These are phyloP conservation scores for Heliconius ismenius DNA, from an alignment of 2,888 invertebrate genomes.

Conservation along the genomic window DNA sequence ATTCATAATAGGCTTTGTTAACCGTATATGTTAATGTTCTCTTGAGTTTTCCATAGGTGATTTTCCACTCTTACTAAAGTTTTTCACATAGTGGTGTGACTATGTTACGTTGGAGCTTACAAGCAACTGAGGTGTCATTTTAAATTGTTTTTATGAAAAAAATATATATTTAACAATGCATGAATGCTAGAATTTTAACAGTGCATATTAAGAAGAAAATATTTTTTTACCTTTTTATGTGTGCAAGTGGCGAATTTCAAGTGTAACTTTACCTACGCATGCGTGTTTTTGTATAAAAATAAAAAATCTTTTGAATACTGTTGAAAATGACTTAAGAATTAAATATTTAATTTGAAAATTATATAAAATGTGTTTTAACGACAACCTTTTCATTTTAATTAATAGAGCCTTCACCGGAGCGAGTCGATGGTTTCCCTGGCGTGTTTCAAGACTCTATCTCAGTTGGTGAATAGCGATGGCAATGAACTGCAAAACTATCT, in stretches of 20 bases:
- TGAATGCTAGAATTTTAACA: background rate
- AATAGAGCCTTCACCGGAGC: conserved; percentile 91
- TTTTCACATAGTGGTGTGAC: conserved; percentile 33
- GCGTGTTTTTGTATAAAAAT: background rate
- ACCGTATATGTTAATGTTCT: conserved; percentile 55
- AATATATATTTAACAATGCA: conserved; percentile 16
- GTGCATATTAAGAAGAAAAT: background rate
- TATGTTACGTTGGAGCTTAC: conserved; percentile 66
- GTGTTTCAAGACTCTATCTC: conserved; percentile 90
- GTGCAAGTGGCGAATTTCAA: background rate
- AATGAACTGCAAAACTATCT: conserved; percentile 89
- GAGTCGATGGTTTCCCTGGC: conserved; percentile 95
- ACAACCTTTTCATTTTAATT: conserved; percentile 38
- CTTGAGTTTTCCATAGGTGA: conserved; percentile 32
- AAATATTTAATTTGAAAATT: background rate
- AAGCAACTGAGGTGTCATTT: conserved; percentile 59
- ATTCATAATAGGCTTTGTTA: conserved; percentile 65
- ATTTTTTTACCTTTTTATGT: background rate
- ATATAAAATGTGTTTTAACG: background rate
- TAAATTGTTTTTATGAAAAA: conserved; percentile 6
- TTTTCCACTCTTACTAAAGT: conserved; percentile 10
- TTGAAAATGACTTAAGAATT: background rate
- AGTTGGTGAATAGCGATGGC: conserved; percentile 91
- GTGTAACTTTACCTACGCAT: background rate
- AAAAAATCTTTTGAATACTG: background rate